A percentile compares a stretch with the other conserved stretches of the same genome.
Evolutionary conservation across 2,888 invertebrate genomes (phyloP).

Genomic region (Scotopteryx bipunctaria): DNA sequence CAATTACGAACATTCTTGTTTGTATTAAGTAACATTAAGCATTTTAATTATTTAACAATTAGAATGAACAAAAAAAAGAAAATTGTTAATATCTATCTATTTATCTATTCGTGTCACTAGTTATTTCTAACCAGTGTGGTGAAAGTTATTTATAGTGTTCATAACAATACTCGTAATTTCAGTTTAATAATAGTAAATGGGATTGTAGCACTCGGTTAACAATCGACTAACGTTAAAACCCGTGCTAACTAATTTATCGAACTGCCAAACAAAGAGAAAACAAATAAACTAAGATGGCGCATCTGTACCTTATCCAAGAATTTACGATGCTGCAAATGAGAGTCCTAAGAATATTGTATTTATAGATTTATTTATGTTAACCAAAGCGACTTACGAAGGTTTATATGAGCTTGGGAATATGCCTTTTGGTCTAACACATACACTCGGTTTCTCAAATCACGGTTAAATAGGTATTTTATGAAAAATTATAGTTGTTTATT

Average conservation of each 20-base stretch:
- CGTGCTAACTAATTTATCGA: slow-evolving; percentile 9
- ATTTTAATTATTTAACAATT: no score
- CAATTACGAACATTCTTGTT: no score
- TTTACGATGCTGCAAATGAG: slow-evolving; percentile 41
- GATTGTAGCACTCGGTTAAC: background rate
- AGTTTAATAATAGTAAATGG: no score
- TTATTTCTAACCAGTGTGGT: no score
- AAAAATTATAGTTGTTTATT: no score
- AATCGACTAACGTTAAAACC: background rate
- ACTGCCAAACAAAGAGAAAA: slow-evolving; percentile 31
- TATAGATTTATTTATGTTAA: slow-evolving; percentile 40
- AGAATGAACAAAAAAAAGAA: no score
- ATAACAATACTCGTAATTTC: no score
- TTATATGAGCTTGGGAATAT: slow-evolving; percentile 2
- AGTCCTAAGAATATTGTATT: slow-evolving; percentile 38
- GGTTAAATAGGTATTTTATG: no score
- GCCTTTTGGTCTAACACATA: background rate
- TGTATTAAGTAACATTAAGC: no score
- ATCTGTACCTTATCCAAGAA: slow-evolving; percentile 37
- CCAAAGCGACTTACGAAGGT: slow-evolving; percentile 18
- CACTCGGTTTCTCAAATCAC: background rate
- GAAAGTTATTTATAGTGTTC: no score
- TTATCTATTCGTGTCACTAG: no score
- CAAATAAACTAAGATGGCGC: slow-evolving; percentile 34
- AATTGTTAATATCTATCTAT: no score